These are phyloP conservation scores for Scolopax bukidnonensis DNA, from an alignment of 2,797 vertebrate species.

Conservation along the genomic window DNA sequence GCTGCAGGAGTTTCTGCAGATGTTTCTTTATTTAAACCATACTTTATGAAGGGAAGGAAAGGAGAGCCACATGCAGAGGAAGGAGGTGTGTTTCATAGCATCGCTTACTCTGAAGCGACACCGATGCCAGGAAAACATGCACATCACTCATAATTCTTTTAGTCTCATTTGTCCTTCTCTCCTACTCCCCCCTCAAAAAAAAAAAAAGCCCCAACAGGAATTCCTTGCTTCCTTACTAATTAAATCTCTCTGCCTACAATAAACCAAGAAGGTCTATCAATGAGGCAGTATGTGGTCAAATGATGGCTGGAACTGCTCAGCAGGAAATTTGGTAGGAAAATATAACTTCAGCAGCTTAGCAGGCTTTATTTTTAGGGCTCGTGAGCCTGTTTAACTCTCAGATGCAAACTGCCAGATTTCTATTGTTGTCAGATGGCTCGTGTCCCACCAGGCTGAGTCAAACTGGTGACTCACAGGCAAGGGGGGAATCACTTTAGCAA, in stretches of 20 bases:
- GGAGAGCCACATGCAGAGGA: conserved; percentile 38
- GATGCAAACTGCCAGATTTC: not conserved
- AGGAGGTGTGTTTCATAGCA: conserved; percentile 58
- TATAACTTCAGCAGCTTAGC: conserved; percentile 43
- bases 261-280: conserved; percentile 17
- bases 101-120: conserved; percentile 3
- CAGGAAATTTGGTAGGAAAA: conserved; percentile 70
- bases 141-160: conserved; percentile 21
- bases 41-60: conserved; percentile 59
- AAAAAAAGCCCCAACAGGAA: conserved; percentile 34
- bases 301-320: not conserved
- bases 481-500: not conserved
- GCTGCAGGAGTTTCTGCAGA: conserved; percentile 40
- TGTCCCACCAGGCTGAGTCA: conserved; percentile 9
- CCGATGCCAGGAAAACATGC: conserved; percentile 49
- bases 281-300: not conserved
- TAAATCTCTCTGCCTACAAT: conserved; percentile 42
- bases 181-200: not conserved
- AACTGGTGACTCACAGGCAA: not conserved
- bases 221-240: conserved; percentile 72
- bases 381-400: not conserved
- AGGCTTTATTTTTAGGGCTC: conserved; percentile 57
- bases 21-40: conserved; percentile 71
- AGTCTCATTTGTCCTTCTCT: conserved; percentile 51
- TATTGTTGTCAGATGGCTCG: conserved; percentile 47